Conservation (phyloP, 2,888 invertebrate genomes). For the Hybos culiciformis region DNA sequence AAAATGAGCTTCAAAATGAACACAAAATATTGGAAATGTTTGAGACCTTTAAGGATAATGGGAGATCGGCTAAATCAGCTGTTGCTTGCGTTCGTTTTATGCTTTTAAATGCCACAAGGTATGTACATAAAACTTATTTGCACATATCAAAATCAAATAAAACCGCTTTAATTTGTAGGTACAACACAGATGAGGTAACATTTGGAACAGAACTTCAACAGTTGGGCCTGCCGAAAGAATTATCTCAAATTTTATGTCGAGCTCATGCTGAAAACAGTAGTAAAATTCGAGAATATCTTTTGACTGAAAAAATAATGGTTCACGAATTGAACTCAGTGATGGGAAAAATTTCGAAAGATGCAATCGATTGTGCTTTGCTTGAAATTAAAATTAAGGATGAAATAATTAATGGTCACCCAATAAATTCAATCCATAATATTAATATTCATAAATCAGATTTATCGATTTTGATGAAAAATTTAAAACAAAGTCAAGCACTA, state of each 20-base stretch:
- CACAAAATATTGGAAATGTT: conserved; percentile 46
- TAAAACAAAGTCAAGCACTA: conserved; percentile 25
- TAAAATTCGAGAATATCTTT: conserved; percentile 37
- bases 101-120: conserved; percentile 53
- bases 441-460: conserved; percentile 30
- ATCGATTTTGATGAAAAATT: conserved; percentile 28
- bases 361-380: conserved; percentile 27
- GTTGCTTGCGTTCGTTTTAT: conserved; percentile 58
- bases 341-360: conserved; percentile 19
- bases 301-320: conserved; percentile 23
- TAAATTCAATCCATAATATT: conserved; percentile 26
- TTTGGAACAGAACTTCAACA: conserved; percentile 66
- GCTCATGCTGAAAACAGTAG: conserved; percentile 40
- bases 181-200: conserved; percentile 48
- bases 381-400: conserved; percentile 30
- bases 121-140: too few species aligned
- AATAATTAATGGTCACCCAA: conserved; percentile 26
- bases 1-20: conserved; percentile 22
- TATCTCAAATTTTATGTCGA: conserved; percentile 45
- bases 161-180: too few species aligned
- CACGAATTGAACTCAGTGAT: conserved; percentile 26
- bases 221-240: conserved; percentile 65
- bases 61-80: conserved; percentile 41
- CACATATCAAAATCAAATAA: not conserved
- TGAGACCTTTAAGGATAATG: conserved; percentile 29